These are phyloP conservation scores for Heliconius himera DNA, from an alignment of 1,140 invertebrate species.

Conservation along the genomic window DNA sequence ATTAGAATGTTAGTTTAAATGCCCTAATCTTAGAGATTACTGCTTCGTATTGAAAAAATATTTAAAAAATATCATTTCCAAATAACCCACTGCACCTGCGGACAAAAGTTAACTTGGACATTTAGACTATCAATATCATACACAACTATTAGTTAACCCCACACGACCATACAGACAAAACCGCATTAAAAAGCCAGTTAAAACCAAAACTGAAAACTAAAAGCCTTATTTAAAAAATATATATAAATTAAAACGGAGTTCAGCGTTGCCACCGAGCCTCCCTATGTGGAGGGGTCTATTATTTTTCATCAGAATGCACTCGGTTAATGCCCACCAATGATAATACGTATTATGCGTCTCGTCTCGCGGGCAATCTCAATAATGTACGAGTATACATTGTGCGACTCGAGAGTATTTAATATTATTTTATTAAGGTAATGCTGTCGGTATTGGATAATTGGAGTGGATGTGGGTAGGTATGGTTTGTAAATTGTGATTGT, in stretches of 20 bases:
- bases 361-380: slow-evolving; percentile 70
- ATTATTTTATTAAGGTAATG: slow-evolving; percentile 59
- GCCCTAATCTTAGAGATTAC: too few relatives aligned
- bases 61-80: too few relatives aligned
- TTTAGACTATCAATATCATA: too few relatives aligned
- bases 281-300: slow-evolving; percentile 57
- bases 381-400: slow-evolving; percentile 60
- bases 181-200: too few relatives aligned
- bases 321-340: slow-evolving; percentile 67
- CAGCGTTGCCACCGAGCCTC: slow-evolving; percentile 45
- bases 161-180: too few relatives aligned
- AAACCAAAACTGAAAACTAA: not conserved
- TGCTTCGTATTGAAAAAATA: too few relatives aligned
- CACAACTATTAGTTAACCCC: too few relatives aligned
- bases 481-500: too few relatives aligned
- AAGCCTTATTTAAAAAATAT: not conserved
- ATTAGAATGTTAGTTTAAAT: too few relatives aligned
- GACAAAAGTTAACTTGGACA: too few relatives aligned
- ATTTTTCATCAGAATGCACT: slow-evolving; percentile 73
- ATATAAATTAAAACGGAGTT: slow-evolving; percentile 16
- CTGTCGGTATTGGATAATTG: slow-evolving; percentile 1
- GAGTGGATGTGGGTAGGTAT: too few relatives aligned
- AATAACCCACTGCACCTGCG: too few relatives aligned
- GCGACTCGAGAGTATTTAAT: slow-evolving; percentile 53
- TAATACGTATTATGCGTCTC: slow-evolving; percentile 63